Base-by-base conservation (phyloP, 2,113 vertebrate species). In the Campylomormyrus tamandua region DNA sequence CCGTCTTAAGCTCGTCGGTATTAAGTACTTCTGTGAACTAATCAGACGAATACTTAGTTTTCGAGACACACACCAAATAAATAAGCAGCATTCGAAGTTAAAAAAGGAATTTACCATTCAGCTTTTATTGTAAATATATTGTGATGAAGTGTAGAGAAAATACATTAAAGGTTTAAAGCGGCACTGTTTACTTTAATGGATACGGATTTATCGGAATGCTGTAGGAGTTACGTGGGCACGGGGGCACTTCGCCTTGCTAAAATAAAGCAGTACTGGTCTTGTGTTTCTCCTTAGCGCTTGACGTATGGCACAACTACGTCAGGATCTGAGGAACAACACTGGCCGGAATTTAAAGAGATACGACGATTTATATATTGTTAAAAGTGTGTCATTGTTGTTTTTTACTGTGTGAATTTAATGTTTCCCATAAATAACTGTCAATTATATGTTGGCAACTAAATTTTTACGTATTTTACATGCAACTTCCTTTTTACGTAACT, bases 171-270 rank as follows among this genome's bases (percentile, higher is more conserved):
- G 11, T 9, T 35, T 19, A 56, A 31, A 24, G 27, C 31, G 50
- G 31, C 27, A 87, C 50, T 31, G 27, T 87, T 87, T 10, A 87
- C 50, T 87, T 21, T 21, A 84, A 53, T 35, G 85, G 31, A 27
- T 53, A 53, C 45, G 27, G 46, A 53, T 53, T 87, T 53, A 87
- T 21, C 56, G 85, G 85, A 50, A 53, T 53, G 50, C 13, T 39
- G 83, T 84, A 24, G 83, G 49, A 87, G 85, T 53, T 87, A 56
- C 85, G 85, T 56, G 85, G 85, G 85, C 85, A 87, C 27, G 53
- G 49, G 17, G 50, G 48, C 85, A 87, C 49, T 27, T 87, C 49
- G 62, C 27, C 27, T 19, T 53, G 27, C 50, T 50, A 53, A 56
- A 87, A 87, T 87, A 56, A 56, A 87, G 17, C 27, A 50, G 48